These are phyloP conservation scores for Plebejus anna DNA, from an alignment of 2,888 invertebrate genomes.

Conservation along the genomic window DNA sequence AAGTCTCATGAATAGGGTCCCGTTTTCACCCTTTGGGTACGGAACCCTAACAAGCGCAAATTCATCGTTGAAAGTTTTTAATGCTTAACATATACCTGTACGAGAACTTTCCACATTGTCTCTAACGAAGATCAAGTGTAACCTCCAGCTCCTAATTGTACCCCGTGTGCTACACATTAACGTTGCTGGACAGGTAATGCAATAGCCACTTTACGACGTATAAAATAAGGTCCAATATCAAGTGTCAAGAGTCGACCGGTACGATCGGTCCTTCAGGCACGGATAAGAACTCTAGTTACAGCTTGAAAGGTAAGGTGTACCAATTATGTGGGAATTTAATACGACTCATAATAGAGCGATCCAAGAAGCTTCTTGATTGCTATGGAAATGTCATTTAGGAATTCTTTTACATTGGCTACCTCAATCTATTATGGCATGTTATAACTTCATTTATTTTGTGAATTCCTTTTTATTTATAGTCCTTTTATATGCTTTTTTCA, in stretches of 20 bases:
- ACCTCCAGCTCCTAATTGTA: slow-evolving; percentile 38
- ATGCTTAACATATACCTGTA: slow-evolving; percentile 28
- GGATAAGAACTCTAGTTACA: slow-evolving; percentile 36
- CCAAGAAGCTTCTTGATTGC: slow-evolving; percentile 1
- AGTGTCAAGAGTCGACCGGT: slow-evolving; percentile 20
- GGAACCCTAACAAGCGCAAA: slow-evolving; percentile 18
- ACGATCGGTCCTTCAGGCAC: slow-evolving; percentile 32
- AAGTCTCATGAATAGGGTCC: too few species aligned
- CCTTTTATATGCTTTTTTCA: too few species aligned
- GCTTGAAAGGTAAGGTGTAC: slow-evolving; percentile 34
- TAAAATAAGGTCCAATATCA: slow-evolving; percentile 31
- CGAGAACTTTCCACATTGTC: slow-evolving; percentile 34
- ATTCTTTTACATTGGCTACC: not conserved
- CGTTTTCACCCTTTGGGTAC: too few species aligned
- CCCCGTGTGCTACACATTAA: slow-evolving; percentile 34
- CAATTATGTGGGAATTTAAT: slow-evolving; percentile 37
- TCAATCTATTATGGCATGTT: too few species aligned
- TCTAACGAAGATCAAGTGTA: slow-evolving; percentile 39
- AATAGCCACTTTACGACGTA: not conserved
- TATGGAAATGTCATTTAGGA: not conserved
- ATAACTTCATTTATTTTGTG: too few species aligned
- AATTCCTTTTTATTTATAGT: too few species aligned
- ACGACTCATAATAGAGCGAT: slow-evolving; percentile 25
- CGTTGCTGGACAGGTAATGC: not conserved
- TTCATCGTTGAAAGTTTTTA: slow-evolving; percentile 26